Evolutionary conservation across 2,797 vertebrate species (phyloP), one percentile per base, ranked within the genome.

Genomic region (Uromys caudimaculatus): DNA sequence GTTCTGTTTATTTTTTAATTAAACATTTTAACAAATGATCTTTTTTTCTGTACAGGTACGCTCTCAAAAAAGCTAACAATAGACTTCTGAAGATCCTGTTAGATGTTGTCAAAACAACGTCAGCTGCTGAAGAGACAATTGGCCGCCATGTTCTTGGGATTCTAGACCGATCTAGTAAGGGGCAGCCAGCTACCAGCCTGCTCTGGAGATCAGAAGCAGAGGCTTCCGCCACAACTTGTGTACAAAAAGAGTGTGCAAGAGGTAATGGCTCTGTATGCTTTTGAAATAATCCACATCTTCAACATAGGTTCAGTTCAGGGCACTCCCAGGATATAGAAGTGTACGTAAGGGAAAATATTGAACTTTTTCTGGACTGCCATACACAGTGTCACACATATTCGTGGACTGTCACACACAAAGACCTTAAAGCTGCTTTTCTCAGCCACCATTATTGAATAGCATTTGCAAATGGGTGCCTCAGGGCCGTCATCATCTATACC

Each of bases 121-220:
- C 98, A 24, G 99, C 99, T 32, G 99, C 99, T 2, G 99, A 99
- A 98, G 99, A 99, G 98, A 99, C 99, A 35, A 99, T 99, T 92
- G 99, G 99, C 52, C 98, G 98, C 29, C 99, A 99, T 96, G 99
- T 99, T 96, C 98, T 99, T 89, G 99, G 98, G 19, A 97, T 99
- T 60, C 97, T 99, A 75, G 99, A 99, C 76, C 97, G 98, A 27
- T 98, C 99, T 94, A 97, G 98, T 56, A 98, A 97, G 91, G 86
- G 84, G 86, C 98, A 98, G 58, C 76, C 96, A 50, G 95, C 97
- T 76, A 98, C 98, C 97, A 97, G 95, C 93, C n/a, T 97, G 84
- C 95, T 97, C 38, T 98, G 98, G 98, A 98, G 98, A 47, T 52
- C 97, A 67, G 98, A 97, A 41, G 12, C 97, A 93, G 98, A 98